Base-by-base conservation (phyloP, 2,888 invertebrate species). In the Habrosyne pyritoides region DNA sequence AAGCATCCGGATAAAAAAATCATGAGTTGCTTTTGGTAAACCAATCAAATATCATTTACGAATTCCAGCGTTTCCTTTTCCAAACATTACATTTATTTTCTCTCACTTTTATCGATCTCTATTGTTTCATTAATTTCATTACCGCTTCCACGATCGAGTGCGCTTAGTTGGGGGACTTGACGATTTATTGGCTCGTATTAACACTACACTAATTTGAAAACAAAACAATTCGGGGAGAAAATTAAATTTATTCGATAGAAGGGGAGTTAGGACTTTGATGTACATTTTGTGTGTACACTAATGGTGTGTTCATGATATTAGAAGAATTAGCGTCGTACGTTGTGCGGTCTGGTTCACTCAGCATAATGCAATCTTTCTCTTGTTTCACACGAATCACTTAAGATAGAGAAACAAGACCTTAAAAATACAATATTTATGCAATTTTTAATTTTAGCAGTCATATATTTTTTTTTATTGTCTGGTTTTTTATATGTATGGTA, bases 151-250 rank as follows among this genome's bases (percentile, higher is more conserved):
- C 70, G 73, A 63, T 57, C 60, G 61, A 63, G 56, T 71, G 71
- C 36, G 42, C 69, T 56, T 58, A 61, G 53, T 62, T 57, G 72
- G 72, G 77, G 71, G 68, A 64, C 51, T 36, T 52, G 53, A 64
- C 50, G 50, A 75, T 82, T 79, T 79, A 79, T 77, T 70, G 65
- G 64, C 28, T 63, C 56, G 52, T 68, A 69, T 71, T 73, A 65
- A 64, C 70, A 71, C 66, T 67, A 67, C 61, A 68, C 57, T 69
- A 72, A 75, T 71, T 77, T 62, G 62, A 63, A 67, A 71, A 67
- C 64, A 63, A 71, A 54, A 58, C 63, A 64, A 69, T 75, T 70
- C 66, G 67, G 67, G 71, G 71, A 64, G 58, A 64, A 47, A 64
- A 57, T 59, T 47, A 54, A 57, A 63, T 61, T 62, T 71, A 67